phyloP scores from a whole-genome alignment of 2,888 invertebrate species.

The Allygus modestus region DNA sequence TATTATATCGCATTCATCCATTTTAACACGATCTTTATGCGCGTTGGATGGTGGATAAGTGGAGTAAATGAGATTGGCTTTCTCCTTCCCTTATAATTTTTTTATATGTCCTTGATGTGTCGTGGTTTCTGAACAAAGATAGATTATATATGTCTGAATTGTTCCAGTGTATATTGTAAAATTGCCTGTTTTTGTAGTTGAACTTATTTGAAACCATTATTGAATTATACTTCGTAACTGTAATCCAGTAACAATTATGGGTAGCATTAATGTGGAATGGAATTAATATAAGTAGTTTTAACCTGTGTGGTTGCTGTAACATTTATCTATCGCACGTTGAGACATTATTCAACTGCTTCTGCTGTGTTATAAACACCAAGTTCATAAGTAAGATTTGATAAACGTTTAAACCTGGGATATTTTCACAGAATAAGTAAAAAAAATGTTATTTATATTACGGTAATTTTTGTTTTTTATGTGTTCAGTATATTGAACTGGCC shows the following conservation, averaged over 20 bases:
- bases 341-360: no score
- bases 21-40: slow-evolving; percentile 13
- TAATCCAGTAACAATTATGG: neutral
- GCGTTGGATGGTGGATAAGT: neutral
- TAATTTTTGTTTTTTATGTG: no score
- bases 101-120: slow-evolving; percentile 5
- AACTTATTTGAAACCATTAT: neutral
- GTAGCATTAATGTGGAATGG: neutral
- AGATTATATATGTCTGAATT: neutral
- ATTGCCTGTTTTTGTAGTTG: neutral
- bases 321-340: no score
- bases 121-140: slow-evolving; percentile 7
- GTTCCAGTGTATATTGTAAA: neutral
- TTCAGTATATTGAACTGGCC: no score
- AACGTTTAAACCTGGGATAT: no score
- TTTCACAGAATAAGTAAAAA: no score
- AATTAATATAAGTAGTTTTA: neutral
- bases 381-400: no score
- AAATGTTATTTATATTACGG: no score
- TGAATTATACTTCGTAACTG: slow-evolving; percentile 13
- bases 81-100: neutral
- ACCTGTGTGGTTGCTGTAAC: neutral
- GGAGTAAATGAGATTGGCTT: neutral
- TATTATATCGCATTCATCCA: slow-evolving; percentile 25
- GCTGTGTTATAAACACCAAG: no score